phyloP scores from a whole-genome alignment of 2,797 vertebrate genomes.

The Tiaroga cobitis region DNA sequence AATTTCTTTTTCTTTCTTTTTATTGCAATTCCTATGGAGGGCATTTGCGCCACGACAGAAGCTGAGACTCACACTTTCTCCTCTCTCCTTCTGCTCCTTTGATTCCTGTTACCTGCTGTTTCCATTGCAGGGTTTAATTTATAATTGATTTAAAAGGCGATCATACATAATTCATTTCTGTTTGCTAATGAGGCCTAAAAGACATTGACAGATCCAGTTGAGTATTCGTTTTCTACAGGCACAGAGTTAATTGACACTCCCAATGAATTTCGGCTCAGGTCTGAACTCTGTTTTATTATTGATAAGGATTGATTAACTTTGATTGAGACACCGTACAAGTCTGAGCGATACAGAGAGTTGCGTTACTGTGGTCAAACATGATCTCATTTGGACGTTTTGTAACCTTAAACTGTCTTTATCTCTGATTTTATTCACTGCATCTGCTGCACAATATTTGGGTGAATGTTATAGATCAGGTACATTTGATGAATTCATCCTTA shows the following conservation, averaged over 20 bases:
- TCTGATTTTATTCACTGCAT: neutral
- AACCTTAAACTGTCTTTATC: neutral
- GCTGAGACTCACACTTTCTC: slow-evolving; percentile 31
- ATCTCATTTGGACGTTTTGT: slow-evolving; percentile 1
- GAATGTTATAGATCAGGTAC: neutral
- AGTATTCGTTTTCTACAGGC: slow-evolving; percentile 49
- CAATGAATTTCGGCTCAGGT: slow-evolving; percentile 31
- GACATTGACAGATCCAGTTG: slow-evolving; percentile 33
- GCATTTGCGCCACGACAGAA: neutral
- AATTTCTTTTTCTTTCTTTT: neutral
- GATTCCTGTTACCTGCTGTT: slow-evolving; percentile 48
- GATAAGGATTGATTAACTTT: slow-evolving; percentile 52
- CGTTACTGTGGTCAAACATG: neutral
- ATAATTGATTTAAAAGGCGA: slow-evolving; percentile 52
- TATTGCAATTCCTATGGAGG: neutral
- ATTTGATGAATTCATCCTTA: neutral
- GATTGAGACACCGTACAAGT: slow-evolving; percentile 25
- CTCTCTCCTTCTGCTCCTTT: slow-evolving; percentile 25
- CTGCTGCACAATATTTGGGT: neutral
- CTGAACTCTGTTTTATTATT: slow-evolving; percentile 49
- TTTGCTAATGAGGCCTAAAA: slow-evolving; percentile 44
- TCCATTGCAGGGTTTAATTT: slow-evolving; percentile 49
- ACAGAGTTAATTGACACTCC: slow-evolving; percentile 45
- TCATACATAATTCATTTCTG: slow-evolving; percentile 48
- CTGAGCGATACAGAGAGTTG: slow-evolving; percentile 2